Evolutionary conservation across 2,888 invertebrate species (phyloP).

Genomic region (Sarcophaga carnaria): DNA sequence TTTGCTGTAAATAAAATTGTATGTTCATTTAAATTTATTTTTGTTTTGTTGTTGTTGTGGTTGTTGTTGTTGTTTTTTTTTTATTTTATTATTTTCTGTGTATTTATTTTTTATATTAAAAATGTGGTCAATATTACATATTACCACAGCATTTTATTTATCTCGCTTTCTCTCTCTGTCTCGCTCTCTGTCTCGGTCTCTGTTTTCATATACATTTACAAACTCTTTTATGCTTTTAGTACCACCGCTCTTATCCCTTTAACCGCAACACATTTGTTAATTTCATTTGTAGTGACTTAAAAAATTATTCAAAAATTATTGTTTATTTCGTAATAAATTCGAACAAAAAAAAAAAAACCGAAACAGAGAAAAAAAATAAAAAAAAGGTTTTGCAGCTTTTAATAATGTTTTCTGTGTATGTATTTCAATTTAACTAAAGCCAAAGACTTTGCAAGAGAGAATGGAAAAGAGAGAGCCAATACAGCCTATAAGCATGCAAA

Average conservation of each 20-base stretch:
- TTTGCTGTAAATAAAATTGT: background rate
- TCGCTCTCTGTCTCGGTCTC: background rate
- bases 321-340: conserved; percentile 50
- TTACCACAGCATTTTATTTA: background rate
- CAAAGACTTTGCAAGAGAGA: too few relatives aligned
- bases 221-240: background rate
- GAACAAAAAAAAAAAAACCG: background rate
- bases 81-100: too few relatives aligned
- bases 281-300: conserved; percentile 43
- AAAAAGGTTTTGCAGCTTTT: conserved; percentile 3
- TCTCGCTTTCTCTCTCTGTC: background rate
- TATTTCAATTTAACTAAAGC: too few relatives aligned
- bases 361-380: too few relatives aligned
- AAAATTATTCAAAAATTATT: conserved; percentile 44
- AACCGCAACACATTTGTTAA: conserved; percentile 1
- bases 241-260: background rate
- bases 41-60: background rate
- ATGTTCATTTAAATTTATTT: conserved; percentile 23
- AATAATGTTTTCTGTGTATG: background rate
- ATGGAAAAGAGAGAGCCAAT: too few relatives aligned
- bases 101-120: conserved; percentile 46
- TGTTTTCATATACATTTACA: background rate
- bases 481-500: background rate
- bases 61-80: background rate
- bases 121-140: conserved; percentile 50